Base-by-base conservation (phyloP, 2,113 vertebrate genomes). In the Ia io region DNA sequence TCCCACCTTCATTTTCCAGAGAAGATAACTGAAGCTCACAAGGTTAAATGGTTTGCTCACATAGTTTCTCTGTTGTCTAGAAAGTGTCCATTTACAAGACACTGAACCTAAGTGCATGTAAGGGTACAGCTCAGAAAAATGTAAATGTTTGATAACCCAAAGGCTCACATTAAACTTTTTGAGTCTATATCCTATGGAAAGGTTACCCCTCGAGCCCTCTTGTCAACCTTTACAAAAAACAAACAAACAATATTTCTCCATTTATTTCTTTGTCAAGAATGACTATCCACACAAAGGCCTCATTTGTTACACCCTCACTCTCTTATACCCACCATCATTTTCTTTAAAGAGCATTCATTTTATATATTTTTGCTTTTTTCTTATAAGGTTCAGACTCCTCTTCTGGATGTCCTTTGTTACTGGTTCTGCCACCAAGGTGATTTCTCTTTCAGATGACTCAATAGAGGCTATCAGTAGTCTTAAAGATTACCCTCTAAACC, bases 41-140 rank as follows among this genome's bases (percentile, higher is more conserved):
- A 94, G 32, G n/a, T 78, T 95, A 96, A 95, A 78, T 37, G 18
- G 18, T 92, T 94, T 88, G 40, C 37, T 94, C 44, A 51, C 3
- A 44, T 37, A 71, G 12, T 59, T 86, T 80, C 47, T 96, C 53
- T 90, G 37, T 47, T 80, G 44, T 56, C 23, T 59, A 77, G 1
- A 90, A 90, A 88, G 20, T 73, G 14, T 88, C 88, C n/a, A 85
- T 88, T 94, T 83, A 94, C 14, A 90, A 82, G 49, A 90, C 11
- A 88, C 28, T 90, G 40, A 94, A 80, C 13, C 40, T 69, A 65
- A 87, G 7, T 56, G 14, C 28, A 77, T 47, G 10, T 44, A 35
- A 89, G 53, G 28, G 53, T 61, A 92, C 83, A 93, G 35, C 12
- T 94, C 35, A 82, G 63, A 95, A 70, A 56, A 79, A 88, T 37